These are phyloP conservation scores for Allygus modestus DNA, from an alignment of 2,888 invertebrate genomes.

Conservation along the genomic window DNA sequence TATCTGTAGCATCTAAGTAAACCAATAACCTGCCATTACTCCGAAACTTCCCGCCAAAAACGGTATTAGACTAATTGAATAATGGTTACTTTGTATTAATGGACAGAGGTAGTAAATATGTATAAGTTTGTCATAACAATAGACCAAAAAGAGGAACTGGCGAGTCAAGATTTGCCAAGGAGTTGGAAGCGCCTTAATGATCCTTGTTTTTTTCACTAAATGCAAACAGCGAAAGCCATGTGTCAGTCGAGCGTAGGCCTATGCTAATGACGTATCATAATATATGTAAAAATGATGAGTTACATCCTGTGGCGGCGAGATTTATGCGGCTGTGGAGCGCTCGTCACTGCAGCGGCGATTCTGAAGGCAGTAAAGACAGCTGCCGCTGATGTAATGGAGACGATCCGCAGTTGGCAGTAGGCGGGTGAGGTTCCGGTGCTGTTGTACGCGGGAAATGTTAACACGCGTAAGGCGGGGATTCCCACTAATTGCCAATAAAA, in stretches of 20 bases:
- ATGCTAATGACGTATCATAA: slow-evolving; percentile 60
- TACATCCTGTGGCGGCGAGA: slow-evolving; percentile 58
- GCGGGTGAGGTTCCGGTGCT: too few species aligned
- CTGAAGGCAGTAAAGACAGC: slow-evolving; percentile 22
- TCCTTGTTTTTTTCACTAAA: slow-evolving; percentile 52
- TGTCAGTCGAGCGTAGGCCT: slow-evolving; percentile 52
- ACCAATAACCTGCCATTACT: slow-evolving; percentile 9
- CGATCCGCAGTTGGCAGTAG: not conserved
- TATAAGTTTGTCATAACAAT: slow-evolving; percentile 45
- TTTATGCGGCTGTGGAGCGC: slow-evolving; percentile 30
- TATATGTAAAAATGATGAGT: slow-evolving; percentile 61
- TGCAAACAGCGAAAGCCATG: slow-evolving; percentile 52
- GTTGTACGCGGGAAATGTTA: too few species aligned
- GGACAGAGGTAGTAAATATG: slow-evolving; percentile 30
- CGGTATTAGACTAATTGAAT: slow-evolving; percentile 2
- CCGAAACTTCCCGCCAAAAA: slow-evolving; percentile 18
- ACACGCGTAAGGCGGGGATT: too few species aligned
- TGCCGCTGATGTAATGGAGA: slow-evolving; percentile 12
- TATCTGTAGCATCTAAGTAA: slow-evolving; percentile 1
- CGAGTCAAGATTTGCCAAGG: slow-evolving; percentile 40
- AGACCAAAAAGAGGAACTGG: not conserved
- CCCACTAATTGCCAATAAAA: too few species aligned
- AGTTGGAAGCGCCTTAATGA: slow-evolving; percentile 46
- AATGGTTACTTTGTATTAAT: slow-evolving; percentile 42
- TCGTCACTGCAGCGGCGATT: not conserved